These are phyloP conservation scores for Hippoglossus hippoglossus DNA, from an alignment of 2,797 vertebrate species.

Conservation along the genomic window DNA sequence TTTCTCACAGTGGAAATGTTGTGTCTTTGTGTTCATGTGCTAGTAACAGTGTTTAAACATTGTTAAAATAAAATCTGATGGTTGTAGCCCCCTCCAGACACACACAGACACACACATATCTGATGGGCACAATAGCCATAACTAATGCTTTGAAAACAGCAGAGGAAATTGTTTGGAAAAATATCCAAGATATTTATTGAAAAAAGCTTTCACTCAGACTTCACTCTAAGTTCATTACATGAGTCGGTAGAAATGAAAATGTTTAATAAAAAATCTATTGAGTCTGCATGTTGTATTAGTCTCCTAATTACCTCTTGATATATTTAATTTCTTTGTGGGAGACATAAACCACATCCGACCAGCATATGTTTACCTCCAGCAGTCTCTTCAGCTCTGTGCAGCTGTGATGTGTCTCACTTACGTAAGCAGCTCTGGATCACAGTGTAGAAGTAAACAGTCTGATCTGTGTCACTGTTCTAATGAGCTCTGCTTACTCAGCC, in stretches of 20 bases:
- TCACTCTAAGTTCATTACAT: constrained; percentile 8
- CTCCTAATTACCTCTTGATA: constrained; percentile 25
- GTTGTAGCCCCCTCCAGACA: background rate
- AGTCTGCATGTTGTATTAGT: background rate
- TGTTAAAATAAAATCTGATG: background rate
- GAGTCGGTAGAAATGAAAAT: constrained; percentile 2
- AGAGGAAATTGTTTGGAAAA: constrained; percentile 6
- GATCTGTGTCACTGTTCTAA: constrained; percentile 62
- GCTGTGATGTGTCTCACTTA: constrained; percentile 36
- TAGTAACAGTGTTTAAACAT: background rate
- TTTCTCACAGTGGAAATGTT: constrained; percentile 2
- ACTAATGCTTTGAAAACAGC: background rate
- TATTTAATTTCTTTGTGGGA: constrained; percentile 25
- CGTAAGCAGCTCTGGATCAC: constrained; percentile 37
- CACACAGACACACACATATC: constrained; percentile 2
- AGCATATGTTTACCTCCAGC: constrained; percentile 39
- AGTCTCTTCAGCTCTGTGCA: constrained; percentile 2
- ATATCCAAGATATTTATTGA: constrained; percentile 15
- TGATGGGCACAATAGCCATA: constrained; percentile 12
- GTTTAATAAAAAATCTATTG: background rate
- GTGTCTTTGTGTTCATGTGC: background rate
- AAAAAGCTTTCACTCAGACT: constrained; percentile 25
- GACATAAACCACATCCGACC: constrained; percentile 20
- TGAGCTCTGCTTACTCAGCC: constrained; percentile 57
- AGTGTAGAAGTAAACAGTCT: constrained; percentile 39